Evolutionary conservation across 1,140 invertebrate genomes (phyloP), one percentile per base, ranked within the genome.

Genomic region (Cylas formicarius): DNA sequence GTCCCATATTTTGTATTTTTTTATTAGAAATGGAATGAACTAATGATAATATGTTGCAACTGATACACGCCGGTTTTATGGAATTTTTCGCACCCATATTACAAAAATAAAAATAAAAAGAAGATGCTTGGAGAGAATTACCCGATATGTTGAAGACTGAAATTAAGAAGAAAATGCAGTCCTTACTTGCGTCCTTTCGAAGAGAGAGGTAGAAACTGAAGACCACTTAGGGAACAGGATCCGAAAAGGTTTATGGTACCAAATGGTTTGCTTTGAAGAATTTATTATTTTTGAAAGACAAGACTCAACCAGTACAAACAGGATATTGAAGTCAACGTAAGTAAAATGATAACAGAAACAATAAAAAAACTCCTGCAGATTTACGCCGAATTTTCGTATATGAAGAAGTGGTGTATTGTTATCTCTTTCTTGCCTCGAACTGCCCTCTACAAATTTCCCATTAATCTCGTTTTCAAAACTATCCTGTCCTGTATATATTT

Each of bases 161-260:
- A 31, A 4, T 31, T 31, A 31, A 31, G 10, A 31, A 31, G 28
- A 31, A 31, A 31, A 31, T 31, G 10, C 28, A 31, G 28, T 31
- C 28, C 4, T 10, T 31, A 10, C 28, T 31, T 4, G 28, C 28
- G 4, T 4, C 28, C 6, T 31, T 31, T 10, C 4, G 28, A 31
- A 31, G 10, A 10, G 28, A 31, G 10, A 31, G 17, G 17, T 16
- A 31, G 10, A 31, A 31, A 10, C 28, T 31, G 4, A 31, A 31
- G 17, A 31, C 28, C 10, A 10, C 4, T 31, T 31, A 11, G 10
- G 28, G 28, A 16, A 31, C 17, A 16, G 28, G 28, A 4, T 14
- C 28, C 4, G 28, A 31, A 31, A 16, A 31, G 10, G 10, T 31
- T 31, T 31, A 31, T 10, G 10, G 17, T 31, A 31, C 28, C 4